Evolutionary conservation across 2,113 vertebrate species (phyloP), one percentile per base, ranked within the genome.

Genomic region (Echinops telfairi): DNA sequence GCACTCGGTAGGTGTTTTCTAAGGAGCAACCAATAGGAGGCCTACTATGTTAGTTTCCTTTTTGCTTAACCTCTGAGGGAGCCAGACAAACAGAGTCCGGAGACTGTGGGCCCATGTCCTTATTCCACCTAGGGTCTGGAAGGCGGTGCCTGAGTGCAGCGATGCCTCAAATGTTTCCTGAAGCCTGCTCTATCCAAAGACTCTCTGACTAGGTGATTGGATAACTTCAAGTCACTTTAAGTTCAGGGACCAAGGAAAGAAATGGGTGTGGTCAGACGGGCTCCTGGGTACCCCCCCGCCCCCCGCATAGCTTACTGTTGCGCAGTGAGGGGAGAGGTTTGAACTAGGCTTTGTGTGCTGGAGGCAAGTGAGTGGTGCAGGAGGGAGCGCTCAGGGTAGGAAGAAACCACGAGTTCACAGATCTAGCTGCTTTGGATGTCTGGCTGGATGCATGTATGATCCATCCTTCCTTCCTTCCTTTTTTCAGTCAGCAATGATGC

Each of bases 81-180:
- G 75, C 78, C 62, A 79, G 68, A 76, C 43, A 79, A 91, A 93
- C 70, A 86, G 47, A 53, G 78, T 33, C 16, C 78, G 6, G 40
- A 93, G 82, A 40, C 94, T n/a, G 15, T 82, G 68, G 58, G 25
- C 16, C 47, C 79, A 79, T 86, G 92, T 95, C 90, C 94, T 95
- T 38, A 87, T 85, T 66, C 92, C 11, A 86, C 85, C 93, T 3
- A 70, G 81, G 87, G 82, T 85, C 89, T 71, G 94, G 91, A 92
- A 78, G 57, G 43, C 80, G 88, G 75, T 75, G 62, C 84, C 83
- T 33, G 29, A 75, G 79, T 75, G 58, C 0, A 2, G 9, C 93
- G 6, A 7, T 77, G 73, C n/a, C 87, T 27, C 81, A 85, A 27
- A 36, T 87, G 75, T 76, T 82, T 85, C 3, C 15, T 31, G 57